Conservation (phyloP, 2,113 vertebrate genomes). For the Engystomops pustulosus region DNA sequence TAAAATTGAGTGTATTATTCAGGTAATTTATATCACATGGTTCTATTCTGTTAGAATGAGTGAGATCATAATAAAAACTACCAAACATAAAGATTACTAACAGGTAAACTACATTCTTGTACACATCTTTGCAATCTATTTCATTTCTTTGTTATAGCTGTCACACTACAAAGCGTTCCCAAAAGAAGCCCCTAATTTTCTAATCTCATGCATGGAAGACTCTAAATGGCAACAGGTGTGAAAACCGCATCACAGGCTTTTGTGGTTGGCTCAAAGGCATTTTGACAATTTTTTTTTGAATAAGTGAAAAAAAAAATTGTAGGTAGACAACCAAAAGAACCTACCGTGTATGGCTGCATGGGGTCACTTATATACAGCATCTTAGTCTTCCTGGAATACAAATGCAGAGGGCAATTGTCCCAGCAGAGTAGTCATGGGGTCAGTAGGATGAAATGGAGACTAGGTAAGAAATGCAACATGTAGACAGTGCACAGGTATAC, state of each 20-base stretch:
- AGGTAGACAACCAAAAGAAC: conserved; percentile 63
- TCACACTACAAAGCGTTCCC: neutral
- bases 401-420: conserved; percentile 62
- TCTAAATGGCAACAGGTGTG: neutral
- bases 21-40: neutral
- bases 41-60: neutral
- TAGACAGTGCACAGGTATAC: neutral
- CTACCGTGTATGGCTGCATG: conserved; percentile 83
- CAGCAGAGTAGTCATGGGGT: conserved; percentile 74
- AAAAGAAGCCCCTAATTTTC: conserved; percentile 33
- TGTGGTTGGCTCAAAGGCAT: neutral
- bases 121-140: neutral
- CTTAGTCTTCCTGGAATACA: conserved; percentile 69
- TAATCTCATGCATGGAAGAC: neutral
- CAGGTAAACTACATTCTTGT: neutral
- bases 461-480: neutral
- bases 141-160: neutral
- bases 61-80: neutral
- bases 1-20: neutral
- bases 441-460: conserved; percentile 24
- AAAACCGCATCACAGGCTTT: neutral
- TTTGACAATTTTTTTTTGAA: neutral
- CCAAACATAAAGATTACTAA: neutral
- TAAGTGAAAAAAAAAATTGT: neutral
- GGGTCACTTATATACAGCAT: conserved; percentile 87